Conservation (phyloP, 2,113 vertebrate species). For the Felis chaus region DNA sequence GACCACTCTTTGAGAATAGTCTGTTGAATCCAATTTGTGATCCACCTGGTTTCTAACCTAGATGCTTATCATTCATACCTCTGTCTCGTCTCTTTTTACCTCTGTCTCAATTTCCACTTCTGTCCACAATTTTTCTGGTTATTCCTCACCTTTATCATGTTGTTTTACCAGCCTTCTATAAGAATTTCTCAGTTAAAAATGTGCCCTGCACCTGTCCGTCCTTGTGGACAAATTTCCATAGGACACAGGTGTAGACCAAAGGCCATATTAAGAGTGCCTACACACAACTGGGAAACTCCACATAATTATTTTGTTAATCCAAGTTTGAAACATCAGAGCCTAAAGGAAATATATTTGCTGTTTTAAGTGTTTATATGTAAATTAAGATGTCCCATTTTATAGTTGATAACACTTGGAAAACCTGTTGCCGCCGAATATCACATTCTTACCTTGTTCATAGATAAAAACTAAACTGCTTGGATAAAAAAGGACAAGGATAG, state of each 20-base stretch:
- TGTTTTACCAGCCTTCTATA: not conserved
- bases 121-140: not conserved
- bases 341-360: slow-evolving; percentile 1
- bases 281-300: not conserved
- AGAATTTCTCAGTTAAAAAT: not conserved
- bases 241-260: not conserved
- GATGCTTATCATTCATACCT: not conserved
- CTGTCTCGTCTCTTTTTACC: not conserved
- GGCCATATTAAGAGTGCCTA: not conserved
- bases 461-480: not conserved
- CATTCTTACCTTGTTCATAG: slow-evolving; percentile 33
- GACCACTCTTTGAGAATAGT: not conserved
- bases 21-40: not conserved
- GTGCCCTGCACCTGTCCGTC: not conserved
- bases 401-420: slow-evolving; percentile 55
- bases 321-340: not conserved
- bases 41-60: not conserved
- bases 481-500: not conserved
- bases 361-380: not conserved
- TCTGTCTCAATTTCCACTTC: not conserved
- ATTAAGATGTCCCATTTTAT: slow-evolving; percentile 52
- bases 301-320: slow-evolving; percentile 3
- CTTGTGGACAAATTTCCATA: not conserved
- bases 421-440: not conserved
- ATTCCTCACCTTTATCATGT: not conserved